Conservation (phyloP, 1,140 invertebrate species). For the Hydropsyche tenuis region DNA sequence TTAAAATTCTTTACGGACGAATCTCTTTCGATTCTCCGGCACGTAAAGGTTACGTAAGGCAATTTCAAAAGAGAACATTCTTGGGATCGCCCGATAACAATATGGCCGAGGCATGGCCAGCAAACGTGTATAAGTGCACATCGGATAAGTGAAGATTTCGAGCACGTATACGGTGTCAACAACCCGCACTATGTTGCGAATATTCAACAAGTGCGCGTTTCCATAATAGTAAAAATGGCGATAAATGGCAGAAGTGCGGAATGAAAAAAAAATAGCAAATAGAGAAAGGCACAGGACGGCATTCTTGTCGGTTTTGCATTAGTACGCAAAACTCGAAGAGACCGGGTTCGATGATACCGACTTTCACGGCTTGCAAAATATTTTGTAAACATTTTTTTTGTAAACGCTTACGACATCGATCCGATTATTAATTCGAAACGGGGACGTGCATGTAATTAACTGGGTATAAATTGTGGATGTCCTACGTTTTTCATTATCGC, state of each 20-base stretch:
- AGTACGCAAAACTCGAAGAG: not conserved
- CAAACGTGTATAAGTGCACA: no score
- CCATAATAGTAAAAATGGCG: not conserved
- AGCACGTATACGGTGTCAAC: not conserved
- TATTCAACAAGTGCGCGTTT: not conserved
- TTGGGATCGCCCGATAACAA: no score
- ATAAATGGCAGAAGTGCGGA: no score
- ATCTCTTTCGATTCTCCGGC: no score
- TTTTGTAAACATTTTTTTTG: not conserved
- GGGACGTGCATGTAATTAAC: conserved; percentile 1
- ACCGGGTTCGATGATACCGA: not conserved
- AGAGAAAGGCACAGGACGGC: conserved; percentile 6
- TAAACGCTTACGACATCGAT: not conserved
- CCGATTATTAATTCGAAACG: no score
- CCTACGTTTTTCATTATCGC: not conserved
- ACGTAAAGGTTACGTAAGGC: no score
- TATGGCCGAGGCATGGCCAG: no score
- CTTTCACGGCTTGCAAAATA: conserved; percentile 9
- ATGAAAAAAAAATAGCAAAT: not conserved
- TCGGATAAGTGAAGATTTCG: not conserved
- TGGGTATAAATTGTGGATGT: not conserved
- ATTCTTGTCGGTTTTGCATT: conserved; percentile 4
- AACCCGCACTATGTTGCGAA: not conserved
- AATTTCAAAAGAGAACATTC: no score
- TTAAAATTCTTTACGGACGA: no score